These are phyloP conservation scores for Hippocampus comes DNA, from an alignment of 2,113 vertebrate genomes.

Conservation along the genomic window DNA sequence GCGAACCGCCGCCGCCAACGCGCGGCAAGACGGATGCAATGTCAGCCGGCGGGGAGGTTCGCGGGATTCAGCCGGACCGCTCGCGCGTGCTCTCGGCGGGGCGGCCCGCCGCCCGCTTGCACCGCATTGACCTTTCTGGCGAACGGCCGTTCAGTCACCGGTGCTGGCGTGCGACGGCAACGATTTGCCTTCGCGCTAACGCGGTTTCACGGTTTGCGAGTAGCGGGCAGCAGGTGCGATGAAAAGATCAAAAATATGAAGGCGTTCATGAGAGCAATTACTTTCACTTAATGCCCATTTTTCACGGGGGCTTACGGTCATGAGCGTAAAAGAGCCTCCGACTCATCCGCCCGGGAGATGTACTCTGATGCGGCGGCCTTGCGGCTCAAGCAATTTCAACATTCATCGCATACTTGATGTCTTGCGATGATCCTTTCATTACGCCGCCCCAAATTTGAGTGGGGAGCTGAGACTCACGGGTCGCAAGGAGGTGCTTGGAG, in stretches of 20 bases:
- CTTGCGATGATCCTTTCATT: slow-evolving; percentile 9
- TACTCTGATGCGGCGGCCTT: neutral
- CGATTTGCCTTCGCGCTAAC: too few relatives aligned
- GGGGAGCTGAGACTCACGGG: neutral
- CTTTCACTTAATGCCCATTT: slow-evolving; percentile 9
- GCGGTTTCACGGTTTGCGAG: neutral
- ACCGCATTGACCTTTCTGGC: too few relatives aligned
- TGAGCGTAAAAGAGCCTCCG: slow-evolving; percentile 1
- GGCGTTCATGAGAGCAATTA: slow-evolving; percentile 7
- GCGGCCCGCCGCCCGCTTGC: slow-evolving; percentile 39
- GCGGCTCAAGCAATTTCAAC: slow-evolving; percentile 7
- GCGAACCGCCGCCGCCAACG: slow-evolving; percentile 49
- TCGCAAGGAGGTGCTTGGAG: neutral
- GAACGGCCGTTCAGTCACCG: too few relatives aligned
- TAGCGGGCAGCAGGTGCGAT: slow-evolving; percentile 64
- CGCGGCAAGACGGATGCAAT: slow-evolving; percentile 61
- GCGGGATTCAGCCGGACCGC: slow-evolving; percentile 34
- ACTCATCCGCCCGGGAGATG: slow-evolving; percentile 2
- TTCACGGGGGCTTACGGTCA: neutral
- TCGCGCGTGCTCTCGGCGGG: slow-evolving; percentile 70
- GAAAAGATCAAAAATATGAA: slow-evolving; percentile 55
- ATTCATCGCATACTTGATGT: slow-evolving; percentile 12
- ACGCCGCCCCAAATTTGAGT: slow-evolving; percentile 8
- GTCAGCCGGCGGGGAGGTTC: slow-evolving; percentile 36
- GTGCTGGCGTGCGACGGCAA: too few relatives aligned